Percentiles rank a stretch among this genome's conserved stretches.
Conservation (phyloP, 1,140 invertebrate genomes). For the Philotrypesis tridentata region DNA sequence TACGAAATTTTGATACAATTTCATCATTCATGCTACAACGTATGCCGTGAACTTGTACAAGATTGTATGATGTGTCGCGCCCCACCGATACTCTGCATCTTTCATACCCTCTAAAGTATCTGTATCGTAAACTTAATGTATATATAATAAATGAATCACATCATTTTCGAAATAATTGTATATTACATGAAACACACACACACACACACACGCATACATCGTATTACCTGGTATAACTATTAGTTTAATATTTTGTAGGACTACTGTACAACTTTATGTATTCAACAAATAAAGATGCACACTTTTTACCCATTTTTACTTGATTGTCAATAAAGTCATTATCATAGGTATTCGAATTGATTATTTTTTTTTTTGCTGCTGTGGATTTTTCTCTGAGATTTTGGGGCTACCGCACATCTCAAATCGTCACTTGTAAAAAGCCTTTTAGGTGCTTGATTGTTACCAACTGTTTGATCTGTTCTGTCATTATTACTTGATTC, state of each 20-base stretch:
- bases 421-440: not conserved
- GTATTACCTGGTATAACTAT: slow-evolving; percentile 41
- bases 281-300: slow-evolving; percentile 60
- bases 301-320: slow-evolving; percentile 54
- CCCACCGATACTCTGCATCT: slow-evolving; percentile 50
- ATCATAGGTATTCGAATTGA: not conserved
- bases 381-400: slow-evolving; percentile 16
- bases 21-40: slow-evolving; percentile 39
- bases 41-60: slow-evolving; percentile 22
- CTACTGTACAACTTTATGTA: slow-evolving; percentile 58
- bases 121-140: slow-evolving; percentile 15
- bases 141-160: slow-evolving; percentile 13
- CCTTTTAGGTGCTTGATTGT: not conserved
- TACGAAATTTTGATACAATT: slow-evolving; percentile 45
- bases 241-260: slow-evolving; percentile 58
- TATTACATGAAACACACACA: slow-evolving; percentile 12
- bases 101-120: slow-evolving; percentile 28
- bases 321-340: not conserved
- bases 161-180: slow-evolving; percentile 36
- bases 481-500: not conserved
- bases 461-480: not conserved
- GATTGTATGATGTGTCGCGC: slow-evolving; percentile 43
- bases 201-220: not conserved
- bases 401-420: slow-evolving; percentile 14
- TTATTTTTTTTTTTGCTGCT: not conserved